phyloP scores from a whole-genome alignment of 2,113 vertebrate species.

The Pachypanchax playfairii region DNA sequence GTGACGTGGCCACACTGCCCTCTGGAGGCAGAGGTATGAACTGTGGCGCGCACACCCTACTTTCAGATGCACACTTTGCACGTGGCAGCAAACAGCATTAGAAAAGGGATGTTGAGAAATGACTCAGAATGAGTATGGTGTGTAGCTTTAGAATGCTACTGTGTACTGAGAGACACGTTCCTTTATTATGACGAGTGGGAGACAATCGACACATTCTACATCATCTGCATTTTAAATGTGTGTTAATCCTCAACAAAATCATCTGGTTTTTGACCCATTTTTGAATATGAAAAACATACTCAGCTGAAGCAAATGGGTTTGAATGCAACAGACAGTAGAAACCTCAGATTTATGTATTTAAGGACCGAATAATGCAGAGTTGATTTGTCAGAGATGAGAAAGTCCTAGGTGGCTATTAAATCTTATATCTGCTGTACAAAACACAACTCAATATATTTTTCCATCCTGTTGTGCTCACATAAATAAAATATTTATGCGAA shows the following conservation, averaged over 20 bases:
- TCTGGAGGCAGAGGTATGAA: slow-evolving; percentile 95
- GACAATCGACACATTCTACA: not conserved
- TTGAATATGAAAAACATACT: slow-evolving; percentile 7
- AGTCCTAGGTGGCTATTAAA: slow-evolving; percentile 38
- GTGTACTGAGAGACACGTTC: not conserved
- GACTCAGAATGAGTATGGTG: not conserved
- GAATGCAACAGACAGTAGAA: too few relatives aligned
- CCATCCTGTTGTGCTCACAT: slow-evolving; percentile 28
- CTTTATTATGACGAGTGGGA: slow-evolving; percentile 4
- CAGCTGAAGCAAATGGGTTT: not conserved
- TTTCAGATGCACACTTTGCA: not conserved
- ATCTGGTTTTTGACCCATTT: slow-evolving; percentile 11
- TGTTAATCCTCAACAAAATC: too few relatives aligned
- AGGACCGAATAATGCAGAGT: slow-evolving; percentile 19
- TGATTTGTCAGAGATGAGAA: slow-evolving; percentile 12
- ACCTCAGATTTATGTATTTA: slow-evolving; percentile 10
- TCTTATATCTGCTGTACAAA: slow-evolving; percentile 21
- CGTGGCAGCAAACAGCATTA: slow-evolving; percentile 9
- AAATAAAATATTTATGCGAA: slow-evolving; percentile 56
- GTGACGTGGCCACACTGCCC: slow-evolving; percentile 90
- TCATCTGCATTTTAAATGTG: too few relatives aligned
- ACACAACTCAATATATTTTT: slow-evolving; percentile 16
- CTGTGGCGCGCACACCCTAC: slow-evolving; percentile 15
- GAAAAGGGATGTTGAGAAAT: not conserved
- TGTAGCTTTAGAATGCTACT: too few relatives aligned